A percentile compares a stretch with the other conserved stretches of the same genome.
These are phyloP conservation scores for Trididemnum nubilum DNA, from an alignment of 23 tunicate species.

Conservation along the genomic window DNA sequence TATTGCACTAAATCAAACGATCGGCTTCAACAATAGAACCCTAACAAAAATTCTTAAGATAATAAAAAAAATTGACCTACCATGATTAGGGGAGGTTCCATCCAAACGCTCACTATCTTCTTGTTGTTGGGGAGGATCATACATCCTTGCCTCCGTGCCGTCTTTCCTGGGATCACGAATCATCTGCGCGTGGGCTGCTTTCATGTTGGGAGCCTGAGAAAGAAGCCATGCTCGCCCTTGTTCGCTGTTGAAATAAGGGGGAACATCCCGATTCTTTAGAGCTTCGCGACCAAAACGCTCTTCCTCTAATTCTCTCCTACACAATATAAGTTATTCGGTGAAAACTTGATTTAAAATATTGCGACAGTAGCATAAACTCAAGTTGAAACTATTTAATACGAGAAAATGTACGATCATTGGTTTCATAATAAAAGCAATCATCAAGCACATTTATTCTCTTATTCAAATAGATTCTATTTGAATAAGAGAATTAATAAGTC, in stretches of 20 bases:
- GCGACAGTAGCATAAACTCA: neutral
- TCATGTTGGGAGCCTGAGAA: conserved; percentile 66
- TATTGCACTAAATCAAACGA: too few relatives aligned
- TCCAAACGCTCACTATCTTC: neutral
- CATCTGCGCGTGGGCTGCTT: conserved; percentile 41
- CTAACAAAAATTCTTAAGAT: too few relatives aligned
- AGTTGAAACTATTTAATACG: neutral
- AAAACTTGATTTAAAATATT: neutral
- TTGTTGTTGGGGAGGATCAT: conserved; percentile 5
- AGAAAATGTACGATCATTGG: too few relatives aligned
- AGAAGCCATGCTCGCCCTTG: conserved; percentile 85
- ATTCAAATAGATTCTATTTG: too few relatives aligned
- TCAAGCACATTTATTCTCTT: too few relatives aligned
- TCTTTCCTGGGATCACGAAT: conserved; percentile 68
- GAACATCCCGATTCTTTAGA: conserved; percentile 68
- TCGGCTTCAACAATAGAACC: too few relatives aligned
- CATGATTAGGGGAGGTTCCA: conserved; percentile 6
- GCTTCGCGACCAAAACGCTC: conserved; percentile 46
- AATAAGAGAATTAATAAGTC: too few relatives aligned
- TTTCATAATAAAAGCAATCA: too few relatives aligned
- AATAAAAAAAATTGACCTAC: neutral
- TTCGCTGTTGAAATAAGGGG: conserved; percentile 71
- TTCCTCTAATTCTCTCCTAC: conserved; percentile 63
- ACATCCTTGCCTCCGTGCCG: conserved; percentile 70
- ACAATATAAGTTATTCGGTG: too few relatives aligned